Base-by-base conservation (phyloP, 2,888 invertebrate genomes). In the Dynastes tityus region DNA sequence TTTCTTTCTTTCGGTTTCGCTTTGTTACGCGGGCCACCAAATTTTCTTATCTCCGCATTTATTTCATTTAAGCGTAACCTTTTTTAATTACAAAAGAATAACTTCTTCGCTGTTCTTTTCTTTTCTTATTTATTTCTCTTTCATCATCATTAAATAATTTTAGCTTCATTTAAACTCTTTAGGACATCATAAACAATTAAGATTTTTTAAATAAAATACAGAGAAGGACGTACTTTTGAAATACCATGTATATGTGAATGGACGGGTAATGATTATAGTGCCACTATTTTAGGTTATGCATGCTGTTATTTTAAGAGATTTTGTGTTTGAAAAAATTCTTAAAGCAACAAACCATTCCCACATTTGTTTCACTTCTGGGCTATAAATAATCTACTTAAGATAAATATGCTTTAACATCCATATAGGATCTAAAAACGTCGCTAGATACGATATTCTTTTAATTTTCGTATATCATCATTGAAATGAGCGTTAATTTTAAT, bases 351-450 rank as follows among this genome's bases (percentile, higher is more conserved):
- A 61, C 61, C 11, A 22, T 29, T 27, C 27, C 29, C 29, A 27
- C 61, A 61, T 61, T 61, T 61, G 61, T 29, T 61, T 61, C 61
- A 6, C 22, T 61, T 61, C 11, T 61, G 11, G n/a, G 61, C 61
- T 61, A 61, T 61, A 61, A 61, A 61, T 61, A 61, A 27, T 61
- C 29, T 13, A 27, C 22, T 11, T 61, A 61, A 61, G 61, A 61
- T 61, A 61, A 61, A 61, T 29, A 61, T 1, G 22, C 29, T 13
- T 32, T 61, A 61, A 22, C 61, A n/a, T 61, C 22, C 22, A 73
- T 53, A 63, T 45, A 71, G 73, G 73, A 78, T 77, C 80, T 81
- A 79, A 79, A 80, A 81, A 80, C 81, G 82, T 82, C 80, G 82
- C 78, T 82, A 81, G 82, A 82, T 81, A 81, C 81, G 81, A 5